phyloP scores from a whole-genome alignment of 2,797 vertebrate genomes.

The Peromyscus attwateri region DNA sequence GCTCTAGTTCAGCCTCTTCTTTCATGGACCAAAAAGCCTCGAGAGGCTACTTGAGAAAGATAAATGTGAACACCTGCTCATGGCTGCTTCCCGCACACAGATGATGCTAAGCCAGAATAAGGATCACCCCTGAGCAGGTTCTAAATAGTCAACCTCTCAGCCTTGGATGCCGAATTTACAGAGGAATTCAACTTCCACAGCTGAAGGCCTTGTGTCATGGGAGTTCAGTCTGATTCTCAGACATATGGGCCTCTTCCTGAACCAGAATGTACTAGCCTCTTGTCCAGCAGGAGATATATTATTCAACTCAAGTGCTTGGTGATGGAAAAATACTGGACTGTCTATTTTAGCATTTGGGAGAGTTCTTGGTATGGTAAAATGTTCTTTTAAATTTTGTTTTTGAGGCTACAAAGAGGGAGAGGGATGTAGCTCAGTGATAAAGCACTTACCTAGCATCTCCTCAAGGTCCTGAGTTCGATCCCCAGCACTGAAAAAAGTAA shows the following conservation, averaged over 20 bases:
- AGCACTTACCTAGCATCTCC: not conserved
- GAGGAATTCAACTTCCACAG: constrained; percentile 63
- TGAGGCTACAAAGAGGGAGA: not conserved
- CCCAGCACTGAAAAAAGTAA: not conserved
- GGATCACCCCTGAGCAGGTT: not conserved
- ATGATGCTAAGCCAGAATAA: not conserved
- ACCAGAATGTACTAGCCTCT: constrained; percentile 43
- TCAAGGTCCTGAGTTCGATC: not conserved
- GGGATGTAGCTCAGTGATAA: not conserved
- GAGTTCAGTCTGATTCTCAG: not conserved
- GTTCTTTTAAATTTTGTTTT: not conserved
- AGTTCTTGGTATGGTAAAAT: not conserved
- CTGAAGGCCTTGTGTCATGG: not conserved
- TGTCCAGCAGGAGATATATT: not conserved
- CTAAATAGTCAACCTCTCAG: not conserved
- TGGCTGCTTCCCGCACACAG: not conserved
- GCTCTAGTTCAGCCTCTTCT: constrained; percentile 16
- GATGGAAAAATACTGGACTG: constrained; percentile 21
- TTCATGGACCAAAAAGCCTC: not conserved
- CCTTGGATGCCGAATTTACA: not conserved
- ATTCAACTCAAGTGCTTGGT: constrained; percentile 24
- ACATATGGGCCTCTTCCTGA: not conserved
- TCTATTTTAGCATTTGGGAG: constrained; percentile 6
- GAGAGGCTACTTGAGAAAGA: constrained; percentile 52
- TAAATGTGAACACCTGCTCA: constrained; percentile 53